These are phyloP conservation scores for Brachionus manjavacas DNA, from an alignment of 1,140 invertebrate genomes.

Conservation along the genomic window DNA sequence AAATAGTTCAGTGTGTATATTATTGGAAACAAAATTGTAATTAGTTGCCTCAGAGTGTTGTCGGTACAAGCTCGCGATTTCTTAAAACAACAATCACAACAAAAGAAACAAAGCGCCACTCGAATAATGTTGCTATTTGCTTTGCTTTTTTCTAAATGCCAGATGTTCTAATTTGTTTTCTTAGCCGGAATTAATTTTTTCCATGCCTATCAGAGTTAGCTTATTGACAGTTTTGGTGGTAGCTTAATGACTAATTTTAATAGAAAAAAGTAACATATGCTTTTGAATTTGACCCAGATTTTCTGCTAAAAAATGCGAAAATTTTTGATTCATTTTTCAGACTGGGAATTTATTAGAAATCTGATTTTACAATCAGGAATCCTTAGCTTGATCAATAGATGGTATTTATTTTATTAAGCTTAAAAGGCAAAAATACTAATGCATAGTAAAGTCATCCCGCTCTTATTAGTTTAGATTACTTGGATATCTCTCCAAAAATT, in stretches of 20 bases:
- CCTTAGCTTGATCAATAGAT: no score
- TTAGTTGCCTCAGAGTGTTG: neutral
- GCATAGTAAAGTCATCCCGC: no score
- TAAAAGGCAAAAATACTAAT: no score
- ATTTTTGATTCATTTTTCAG: no score
- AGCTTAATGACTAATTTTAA: no score
- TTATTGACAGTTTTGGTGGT: neutral
- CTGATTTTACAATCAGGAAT: no score
- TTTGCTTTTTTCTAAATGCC: neutral
- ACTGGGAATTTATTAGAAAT: no score
- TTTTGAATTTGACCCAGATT: neutral
- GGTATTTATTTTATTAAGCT: no score
- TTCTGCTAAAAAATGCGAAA: no score
- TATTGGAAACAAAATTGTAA: neutral
- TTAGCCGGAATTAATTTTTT: neutral
- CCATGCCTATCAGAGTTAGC: neutral
- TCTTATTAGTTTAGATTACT: no score
- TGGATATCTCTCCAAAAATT: no score
- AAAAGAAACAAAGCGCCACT: neutral
- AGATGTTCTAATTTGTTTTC: neutral
- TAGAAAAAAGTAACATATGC: no score
- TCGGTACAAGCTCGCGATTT: neutral
- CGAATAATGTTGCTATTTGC: neutral
- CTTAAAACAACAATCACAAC: neutral
- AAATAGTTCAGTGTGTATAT: neutral